Evolutionary conservation across 2,888 invertebrate genomes (phyloP).

Genomic region (Pelosia muscerda): DNA sequence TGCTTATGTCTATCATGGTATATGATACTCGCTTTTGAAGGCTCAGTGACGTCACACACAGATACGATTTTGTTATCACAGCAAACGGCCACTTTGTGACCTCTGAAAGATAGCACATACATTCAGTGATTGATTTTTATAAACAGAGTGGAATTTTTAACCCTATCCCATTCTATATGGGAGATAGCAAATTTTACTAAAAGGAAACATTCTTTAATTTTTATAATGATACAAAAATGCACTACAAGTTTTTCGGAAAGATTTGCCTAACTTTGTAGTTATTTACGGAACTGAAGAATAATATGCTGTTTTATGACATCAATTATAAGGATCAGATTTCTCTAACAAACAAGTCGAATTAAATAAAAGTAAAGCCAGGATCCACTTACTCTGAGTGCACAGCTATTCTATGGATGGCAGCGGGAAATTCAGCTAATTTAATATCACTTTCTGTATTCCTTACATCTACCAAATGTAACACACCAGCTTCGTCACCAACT

Average conservation of each 20-base stretch:
- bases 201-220: no score
- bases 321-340: no score
- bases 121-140: no score
- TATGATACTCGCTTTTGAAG: constrained; percentile 55
- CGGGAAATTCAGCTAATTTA: constrained; percentile 70
- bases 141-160: no score
- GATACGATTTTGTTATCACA: constrained; percentile 81
- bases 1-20: constrained; percentile 74
- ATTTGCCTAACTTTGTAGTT: no score
- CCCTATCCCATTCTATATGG: no score
- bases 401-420: constrained; percentile 73
- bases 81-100: constrained; percentile 73
- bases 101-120: constrained; percentile 52
- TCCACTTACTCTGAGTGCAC: constrained; percentile 70
- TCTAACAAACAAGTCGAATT: no score
- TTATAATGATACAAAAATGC: no score
- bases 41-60: constrained; percentile 65
- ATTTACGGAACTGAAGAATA: no score
- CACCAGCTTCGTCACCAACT: constrained; percentile 81
- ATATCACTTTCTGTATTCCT: constrained; percentile 61
- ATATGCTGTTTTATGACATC: no score
- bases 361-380: not conserved
- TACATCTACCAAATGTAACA: constrained; percentile 68
- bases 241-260: no score
- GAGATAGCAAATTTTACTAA: no score